phyloP scores from a whole-genome alignment of 23 tunicate species.

The Pegea sp. region DNA sequence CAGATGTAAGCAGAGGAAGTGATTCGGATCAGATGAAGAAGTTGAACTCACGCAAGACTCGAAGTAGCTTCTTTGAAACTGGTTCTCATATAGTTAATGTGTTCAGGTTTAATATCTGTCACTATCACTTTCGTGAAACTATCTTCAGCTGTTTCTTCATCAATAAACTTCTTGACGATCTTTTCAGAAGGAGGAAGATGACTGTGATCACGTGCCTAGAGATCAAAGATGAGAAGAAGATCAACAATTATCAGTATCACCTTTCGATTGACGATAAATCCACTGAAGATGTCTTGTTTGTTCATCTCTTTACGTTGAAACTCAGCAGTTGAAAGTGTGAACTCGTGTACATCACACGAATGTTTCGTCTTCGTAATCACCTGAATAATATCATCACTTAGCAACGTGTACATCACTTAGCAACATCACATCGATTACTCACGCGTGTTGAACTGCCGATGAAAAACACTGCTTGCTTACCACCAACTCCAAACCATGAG shows the following conservation, averaged over 20 bases:
- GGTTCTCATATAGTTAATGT: constrained; percentile 39
- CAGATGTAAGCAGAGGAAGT: not conserved
- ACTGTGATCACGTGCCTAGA: constrained; percentile 41
- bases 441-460: constrained; percentile 83
- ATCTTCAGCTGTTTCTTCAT: constrained; percentile 8
- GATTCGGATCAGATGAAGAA: not conserved
- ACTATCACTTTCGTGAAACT: constrained; percentile 59
- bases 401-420: too few relatives aligned
- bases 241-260: constrained; percentile 6
- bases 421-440: too few relatives aligned
- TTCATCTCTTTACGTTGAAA: constrained; percentile 65
- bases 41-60: constrained; percentile 55
- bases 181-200: constrained; percentile 32
- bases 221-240: constrained; percentile 1
- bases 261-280: constrained; percentile 57
- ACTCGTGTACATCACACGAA: constrained; percentile 83
- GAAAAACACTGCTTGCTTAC: constrained; percentile 84
- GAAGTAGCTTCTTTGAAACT: constrained; percentile 48
- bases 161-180: constrained; percentile 24
- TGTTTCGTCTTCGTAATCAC: constrained; percentile 41
- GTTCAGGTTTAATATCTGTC: constrained; percentile 23
- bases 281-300: constrained; percentile 58
- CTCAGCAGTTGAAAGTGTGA: constrained; percentile 68
- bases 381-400: constrained; percentile 11
- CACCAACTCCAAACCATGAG: constrained; percentile 96